Conservation (phyloP, 2,113 vertebrate genomes). For the Speoplatyrhinus poulsoni region DNA sequence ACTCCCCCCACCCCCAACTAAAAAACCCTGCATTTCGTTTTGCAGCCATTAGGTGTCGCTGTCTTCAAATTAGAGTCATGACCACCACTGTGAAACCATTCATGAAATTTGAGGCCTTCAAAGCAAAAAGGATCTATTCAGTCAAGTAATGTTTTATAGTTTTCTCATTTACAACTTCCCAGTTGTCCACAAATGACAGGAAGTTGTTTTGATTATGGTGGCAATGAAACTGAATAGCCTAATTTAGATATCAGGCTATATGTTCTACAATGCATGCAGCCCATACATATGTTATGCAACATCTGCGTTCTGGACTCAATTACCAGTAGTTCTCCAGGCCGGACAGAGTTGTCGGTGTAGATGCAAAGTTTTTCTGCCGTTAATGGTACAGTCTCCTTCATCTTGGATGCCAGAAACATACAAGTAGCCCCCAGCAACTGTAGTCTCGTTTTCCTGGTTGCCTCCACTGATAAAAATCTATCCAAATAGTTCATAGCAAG, state of each 20-base stretch:
- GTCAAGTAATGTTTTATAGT: constrained; percentile 8
- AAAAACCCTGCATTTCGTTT: constrained; percentile 4
- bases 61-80: neutral
- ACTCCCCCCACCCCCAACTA: neutral
- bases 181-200: neutral
- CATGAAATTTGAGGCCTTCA: constrained; percentile 63
- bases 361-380: constrained; percentile 96
- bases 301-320: constrained; percentile 57
- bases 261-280: constrained; percentile 12
- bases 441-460: constrained; percentile 88
- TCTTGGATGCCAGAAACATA: constrained; percentile 98
- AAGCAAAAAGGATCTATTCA: constrained; percentile 53
- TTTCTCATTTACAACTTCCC: neutral
- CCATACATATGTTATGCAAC: constrained; percentile 50
- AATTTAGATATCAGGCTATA: constrained; percentile 4
- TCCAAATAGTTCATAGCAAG: constrained; percentile 99
- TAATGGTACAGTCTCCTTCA: constrained; percentile 97
- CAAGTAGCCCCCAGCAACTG: constrained; percentile 94
- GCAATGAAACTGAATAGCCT: neutral
- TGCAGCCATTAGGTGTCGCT: constrained; percentile 36
- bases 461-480: constrained; percentile 93
- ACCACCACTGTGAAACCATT: constrained; percentile 33
- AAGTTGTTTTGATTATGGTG: neutral
- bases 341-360: constrained; percentile 96
- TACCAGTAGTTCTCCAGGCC: constrained; percentile 93